Conservation (phyloP, 2,888 invertebrate species). For the Halictus ligatus region DNA sequence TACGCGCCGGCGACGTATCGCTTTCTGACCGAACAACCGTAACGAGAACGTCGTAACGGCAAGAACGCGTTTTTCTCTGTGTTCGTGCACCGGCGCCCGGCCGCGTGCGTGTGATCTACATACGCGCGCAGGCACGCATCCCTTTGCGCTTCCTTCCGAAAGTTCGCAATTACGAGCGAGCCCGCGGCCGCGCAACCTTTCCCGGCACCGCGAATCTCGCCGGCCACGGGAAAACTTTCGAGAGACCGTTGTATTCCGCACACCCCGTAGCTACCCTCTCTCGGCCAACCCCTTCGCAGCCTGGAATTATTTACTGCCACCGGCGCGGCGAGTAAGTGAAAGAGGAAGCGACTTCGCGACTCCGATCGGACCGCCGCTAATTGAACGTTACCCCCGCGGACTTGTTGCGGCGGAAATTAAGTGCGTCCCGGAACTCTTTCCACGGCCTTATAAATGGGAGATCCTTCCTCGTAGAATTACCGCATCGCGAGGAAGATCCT, state of each 20-base stretch:
- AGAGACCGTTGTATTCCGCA: slow-evolving; percentile 27
- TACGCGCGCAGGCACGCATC: background rate
- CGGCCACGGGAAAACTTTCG: background rate
- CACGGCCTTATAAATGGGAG: background rate
- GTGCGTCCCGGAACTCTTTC: background rate
- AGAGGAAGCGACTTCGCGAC: slow-evolving; percentile 4
- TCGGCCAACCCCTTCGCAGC: background rate
- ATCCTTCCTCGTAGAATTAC: background rate
- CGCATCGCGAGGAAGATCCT: background rate
- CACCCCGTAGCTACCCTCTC: background rate
- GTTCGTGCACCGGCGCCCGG: background rate
- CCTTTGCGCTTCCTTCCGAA: slow-evolving; percentile 34
- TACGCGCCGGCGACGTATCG: slow-evolving; percentile 45
- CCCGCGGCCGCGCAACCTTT: slow-evolving; percentile 24
- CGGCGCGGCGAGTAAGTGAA: background rate
- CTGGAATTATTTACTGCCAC: slow-evolving; percentile 20
- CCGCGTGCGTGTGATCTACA: background rate
- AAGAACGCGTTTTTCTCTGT: slow-evolving; percentile 32
- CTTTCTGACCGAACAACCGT: slow-evolving; percentile 52
- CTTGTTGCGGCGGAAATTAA: slow-evolving; percentile 16
- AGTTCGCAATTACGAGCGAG: slow-evolving; percentile 35
- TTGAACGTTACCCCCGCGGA: slow-evolving; percentile 3
- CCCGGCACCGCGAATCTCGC: background rate
- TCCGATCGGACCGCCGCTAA: background rate
- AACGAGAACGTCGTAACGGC: slow-evolving; percentile 24